Evolutionary conservation across 2,888 invertebrate genomes (phyloP).

Genomic region (Leptinotarsa juncta): DNA sequence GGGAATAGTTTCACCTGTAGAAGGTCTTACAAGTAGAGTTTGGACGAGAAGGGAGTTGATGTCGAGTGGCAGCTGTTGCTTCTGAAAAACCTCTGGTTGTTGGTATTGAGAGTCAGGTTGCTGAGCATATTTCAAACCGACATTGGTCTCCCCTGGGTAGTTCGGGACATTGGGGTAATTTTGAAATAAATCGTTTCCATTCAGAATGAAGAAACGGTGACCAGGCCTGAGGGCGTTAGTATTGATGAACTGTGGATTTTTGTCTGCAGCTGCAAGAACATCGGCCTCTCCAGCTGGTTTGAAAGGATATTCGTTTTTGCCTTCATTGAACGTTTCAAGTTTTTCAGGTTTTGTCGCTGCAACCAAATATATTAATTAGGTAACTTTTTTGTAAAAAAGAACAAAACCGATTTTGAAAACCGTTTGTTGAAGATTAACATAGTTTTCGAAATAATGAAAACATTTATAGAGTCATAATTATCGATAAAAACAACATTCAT

Average conservation of each 20-base stretch:
- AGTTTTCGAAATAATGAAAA: no score
- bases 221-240: constrained; percentile 61
- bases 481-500: no score
- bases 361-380: constrained; percentile 22
- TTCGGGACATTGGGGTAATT: constrained; percentile 41
- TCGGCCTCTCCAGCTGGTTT: constrained; percentile 51
- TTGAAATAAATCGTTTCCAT: constrained; percentile 67
- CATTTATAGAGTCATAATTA: no score
- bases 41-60: constrained; percentile 44
- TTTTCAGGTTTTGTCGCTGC: constrained; percentile 59
- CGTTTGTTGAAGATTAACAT: no score
- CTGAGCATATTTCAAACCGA: constrained; percentile 38
- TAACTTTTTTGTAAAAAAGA: no score
- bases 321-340: constrained; percentile 61
- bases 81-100: constrained; percentile 34
- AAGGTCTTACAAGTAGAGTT: constrained; percentile 48
- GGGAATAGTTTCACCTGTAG: not conserved
- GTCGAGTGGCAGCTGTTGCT: constrained; percentile 29
- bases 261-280: constrained; percentile 52
- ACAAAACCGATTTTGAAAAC: no score
- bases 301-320: constrained; percentile 44
- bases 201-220: constrained; percentile 71
- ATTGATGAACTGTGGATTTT: constrained; percentile 46
- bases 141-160: constrained; percentile 25
- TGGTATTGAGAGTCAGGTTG: constrained; percentile 30